Evolutionary conservation across 1,140 invertebrate species (phyloP), one percentile per base, ranked within the genome.

Genomic region (Drosophila murphyi): DNA sequence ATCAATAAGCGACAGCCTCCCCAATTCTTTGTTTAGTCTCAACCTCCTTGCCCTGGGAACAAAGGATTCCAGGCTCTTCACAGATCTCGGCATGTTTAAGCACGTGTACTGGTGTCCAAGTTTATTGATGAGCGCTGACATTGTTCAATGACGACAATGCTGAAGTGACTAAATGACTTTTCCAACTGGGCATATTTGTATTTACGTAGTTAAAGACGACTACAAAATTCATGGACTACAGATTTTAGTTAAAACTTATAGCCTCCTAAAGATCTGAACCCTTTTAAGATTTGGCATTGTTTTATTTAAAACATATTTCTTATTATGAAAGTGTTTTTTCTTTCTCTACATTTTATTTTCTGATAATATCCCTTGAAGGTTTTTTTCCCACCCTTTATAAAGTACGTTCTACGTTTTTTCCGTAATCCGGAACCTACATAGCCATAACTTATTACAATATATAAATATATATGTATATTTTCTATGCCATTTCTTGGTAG

Each of bases 61-160:
- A 69, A 64, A 70, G 64, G 67, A 62, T 76, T 72, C 39, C 51
- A 39, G 35, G 20, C 35, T 35, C 64, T 37, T 71, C 45, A 71
- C 65, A 69, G 43, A 72, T 60, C 34, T 37, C 39, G 47, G n/a
- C 43, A 71, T 75, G 69, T 75, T 78, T 54, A 51, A 60, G 63
- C 68, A 71, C 75, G 82, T 78, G 71, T 65, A 70, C 60, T 56
- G 70, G 63, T 56, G 57, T 43, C 82, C 39, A 82, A 56, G 67
- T 82, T 79, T 79, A 86, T 86, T 86, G 68, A 86, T 62, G 75
- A 76, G 54, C 68, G 32, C 29, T 31, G 20, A 62, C 39, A 80
- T 77, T 78, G 50, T 69, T 48, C 39, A 54, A 43, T 52, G 37
- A 48, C 50, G 43, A 72, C 70, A 74, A 77, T 12, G 32, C 28